Conservation (phyloP, 2,797 vertebrate genomes). For the Fratercula arctica region DNA sequence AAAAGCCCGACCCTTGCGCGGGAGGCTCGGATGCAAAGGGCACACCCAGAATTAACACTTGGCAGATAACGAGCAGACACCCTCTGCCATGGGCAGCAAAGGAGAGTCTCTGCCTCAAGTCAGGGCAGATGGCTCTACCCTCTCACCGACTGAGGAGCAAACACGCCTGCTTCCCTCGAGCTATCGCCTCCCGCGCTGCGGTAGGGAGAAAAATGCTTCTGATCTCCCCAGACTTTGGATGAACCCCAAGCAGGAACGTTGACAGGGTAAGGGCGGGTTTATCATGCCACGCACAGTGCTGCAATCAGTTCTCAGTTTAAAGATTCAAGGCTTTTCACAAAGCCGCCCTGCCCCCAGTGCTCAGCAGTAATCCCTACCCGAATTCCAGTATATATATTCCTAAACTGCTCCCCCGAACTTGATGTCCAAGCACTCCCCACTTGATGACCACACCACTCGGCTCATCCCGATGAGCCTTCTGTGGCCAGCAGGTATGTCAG, state of each 20-base stretch:
- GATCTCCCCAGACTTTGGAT: background rate
- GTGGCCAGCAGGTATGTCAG: accelerated
- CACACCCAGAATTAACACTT: background rate
- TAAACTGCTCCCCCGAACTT: background rate
- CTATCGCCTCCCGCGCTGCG: background rate
- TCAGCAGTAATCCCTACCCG: background rate
- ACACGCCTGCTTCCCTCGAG: background rate
- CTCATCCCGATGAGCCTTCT: accelerated
- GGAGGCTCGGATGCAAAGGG: background rate
- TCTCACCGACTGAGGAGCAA: background rate
- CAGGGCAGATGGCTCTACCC: background rate
- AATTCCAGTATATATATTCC: background rate
- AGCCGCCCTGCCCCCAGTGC: background rate
- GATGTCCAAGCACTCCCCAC: accelerated
- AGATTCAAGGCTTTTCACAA: background rate
- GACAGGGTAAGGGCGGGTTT: background rate
- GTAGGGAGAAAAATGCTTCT: background rate
- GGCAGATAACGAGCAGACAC: background rate
- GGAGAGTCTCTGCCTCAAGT: background rate
- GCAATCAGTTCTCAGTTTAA: background rate
- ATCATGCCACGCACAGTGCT: background rate
- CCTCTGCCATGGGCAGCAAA: background rate
- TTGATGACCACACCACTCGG: accelerated
- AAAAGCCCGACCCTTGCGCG: background rate
- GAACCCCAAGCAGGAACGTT: background rate